Percentiles rank a stretch among this genome's conserved stretches.
phyloP scores from a whole-genome alignment of 23 tunicate species.

The Ciona savignyi region DNA sequence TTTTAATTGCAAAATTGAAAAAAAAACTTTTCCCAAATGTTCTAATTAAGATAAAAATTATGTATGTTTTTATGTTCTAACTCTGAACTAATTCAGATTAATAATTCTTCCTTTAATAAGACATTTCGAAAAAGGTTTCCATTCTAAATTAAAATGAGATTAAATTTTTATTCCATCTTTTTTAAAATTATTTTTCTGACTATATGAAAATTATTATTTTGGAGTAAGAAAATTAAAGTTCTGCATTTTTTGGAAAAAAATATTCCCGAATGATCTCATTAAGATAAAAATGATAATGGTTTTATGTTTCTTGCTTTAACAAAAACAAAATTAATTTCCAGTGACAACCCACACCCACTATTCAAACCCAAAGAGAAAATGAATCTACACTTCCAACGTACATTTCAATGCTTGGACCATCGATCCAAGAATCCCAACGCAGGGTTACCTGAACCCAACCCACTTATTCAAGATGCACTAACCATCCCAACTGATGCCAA shows the following conservation, averaged over 20 bases:
- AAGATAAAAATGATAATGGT: too few species aligned
- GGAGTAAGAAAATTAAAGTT: not conserved
- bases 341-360: conserved; percentile 9
- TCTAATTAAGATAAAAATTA: not conserved
- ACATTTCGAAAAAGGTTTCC: too few species aligned
- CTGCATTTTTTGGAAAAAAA: not conserved
- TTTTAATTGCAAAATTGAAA: not conserved
- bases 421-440: conserved; percentile 19
- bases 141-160: too few species aligned
- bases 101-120: too few species aligned
- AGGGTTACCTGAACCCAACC: too few species aligned
- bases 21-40: not conserved
- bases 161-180: too few species aligned
- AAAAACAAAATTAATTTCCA: not conserved
- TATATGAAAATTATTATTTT: too few species aligned
- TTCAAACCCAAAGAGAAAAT: conserved; percentile 41
- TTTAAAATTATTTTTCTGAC: too few species aligned
- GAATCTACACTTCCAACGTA: conserved; percentile 58
- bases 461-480: too few species aligned
- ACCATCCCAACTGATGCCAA: too few species aligned
- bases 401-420: conserved; percentile 36
- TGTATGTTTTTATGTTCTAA: not conserved
- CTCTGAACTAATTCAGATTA: too few species aligned
- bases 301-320: not conserved
- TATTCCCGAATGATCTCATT: too few species aligned